Conservation (phyloP, 2,888 invertebrate species). For the Phorcus lineatus region DNA sequence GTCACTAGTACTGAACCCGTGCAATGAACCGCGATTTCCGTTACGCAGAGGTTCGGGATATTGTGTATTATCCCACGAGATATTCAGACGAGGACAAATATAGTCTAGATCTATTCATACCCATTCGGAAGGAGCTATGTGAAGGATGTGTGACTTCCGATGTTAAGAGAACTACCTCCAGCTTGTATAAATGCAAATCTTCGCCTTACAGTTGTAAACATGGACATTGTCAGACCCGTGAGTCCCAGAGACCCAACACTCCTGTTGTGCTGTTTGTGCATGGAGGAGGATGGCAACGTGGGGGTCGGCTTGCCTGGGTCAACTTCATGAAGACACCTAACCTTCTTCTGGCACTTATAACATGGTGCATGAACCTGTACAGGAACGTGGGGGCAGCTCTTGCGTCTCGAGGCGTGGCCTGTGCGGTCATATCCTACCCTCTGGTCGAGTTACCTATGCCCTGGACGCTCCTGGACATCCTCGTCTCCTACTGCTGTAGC, state of each 20-base stretch:
- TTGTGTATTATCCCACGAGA: no score
- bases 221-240: no score
- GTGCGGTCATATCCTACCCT: slow-evolving; percentile 60
- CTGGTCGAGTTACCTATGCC: slow-evolving; percentile 45
- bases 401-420: slow-evolving; percentile 49
- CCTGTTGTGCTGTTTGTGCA: slow-evolving; percentile 61
- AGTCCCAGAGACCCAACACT: neutral
- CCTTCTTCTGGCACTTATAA: slow-evolving; percentile 46
- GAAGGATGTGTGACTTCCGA: no score
- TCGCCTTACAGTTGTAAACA: no score
- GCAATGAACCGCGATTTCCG: no score
- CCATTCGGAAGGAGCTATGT: no score
- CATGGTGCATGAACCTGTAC: slow-evolving; percentile 44
- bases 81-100: no score
- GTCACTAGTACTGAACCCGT: no score
- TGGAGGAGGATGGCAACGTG: slow-evolving; percentile 63
- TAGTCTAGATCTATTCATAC: no score
- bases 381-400: slow-evolving; percentile 52
- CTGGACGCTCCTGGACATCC: slow-evolving; percentile 44
- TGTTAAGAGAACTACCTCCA: no score
- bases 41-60: no score
- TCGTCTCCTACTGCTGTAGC: slow-evolving; percentile 44
- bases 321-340: slow-evolving; percentile 59
- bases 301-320: slow-evolving; percentile 52
- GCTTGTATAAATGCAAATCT: no score